Percentiles rank a stretch among this genome's conserved stretches.
These are phyloP conservation scores for Lingula anatina DNA, from an alignment of 2,888 invertebrate species.

Conservation along the genomic window DNA sequence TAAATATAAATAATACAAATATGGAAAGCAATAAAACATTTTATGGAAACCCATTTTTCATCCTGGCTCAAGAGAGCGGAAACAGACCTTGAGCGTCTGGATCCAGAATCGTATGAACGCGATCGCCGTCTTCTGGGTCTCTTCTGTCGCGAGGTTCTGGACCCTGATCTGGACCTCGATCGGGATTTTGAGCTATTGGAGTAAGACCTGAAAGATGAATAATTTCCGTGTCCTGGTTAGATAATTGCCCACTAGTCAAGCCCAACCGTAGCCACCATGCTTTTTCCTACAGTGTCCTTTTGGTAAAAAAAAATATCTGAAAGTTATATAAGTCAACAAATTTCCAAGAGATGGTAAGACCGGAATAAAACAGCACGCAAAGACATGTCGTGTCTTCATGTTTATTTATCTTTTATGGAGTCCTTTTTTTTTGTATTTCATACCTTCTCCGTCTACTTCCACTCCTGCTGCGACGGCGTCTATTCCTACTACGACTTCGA, in stretches of 20 bases:
- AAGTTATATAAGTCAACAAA: background rate
- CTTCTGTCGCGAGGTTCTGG: constrained; percentile 13
- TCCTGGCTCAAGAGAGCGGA: no score
- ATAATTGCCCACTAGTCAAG: constrained; percentile 18
- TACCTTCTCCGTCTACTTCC: constrained; percentile 11
- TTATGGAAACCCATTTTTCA: no score
- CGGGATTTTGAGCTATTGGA: constrained; percentile 4
- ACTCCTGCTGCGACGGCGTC: constrained; percentile 14
- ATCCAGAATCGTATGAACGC: no score
- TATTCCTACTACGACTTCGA: constrained; percentile 21
- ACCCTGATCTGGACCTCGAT: constrained; percentile 28
- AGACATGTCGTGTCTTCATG: no score
- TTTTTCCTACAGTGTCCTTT: constrained; percentile 20
- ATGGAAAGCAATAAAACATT: no score
- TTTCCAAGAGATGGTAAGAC: background rate
- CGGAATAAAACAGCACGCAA: background rate
- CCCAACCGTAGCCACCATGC: constrained; percentile 14
- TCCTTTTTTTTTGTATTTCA: no score
- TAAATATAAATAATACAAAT: no score
- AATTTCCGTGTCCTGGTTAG: no score
- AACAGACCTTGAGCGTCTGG: no score
- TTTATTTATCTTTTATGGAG: no score
- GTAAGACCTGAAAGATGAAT: background rate
- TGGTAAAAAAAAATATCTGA: constrained; percentile 1
- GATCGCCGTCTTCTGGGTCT: constrained; percentile 15